phyloP scores from a whole-genome alignment of 2,888 invertebrate species.

The Tipula lateralis region DNA sequence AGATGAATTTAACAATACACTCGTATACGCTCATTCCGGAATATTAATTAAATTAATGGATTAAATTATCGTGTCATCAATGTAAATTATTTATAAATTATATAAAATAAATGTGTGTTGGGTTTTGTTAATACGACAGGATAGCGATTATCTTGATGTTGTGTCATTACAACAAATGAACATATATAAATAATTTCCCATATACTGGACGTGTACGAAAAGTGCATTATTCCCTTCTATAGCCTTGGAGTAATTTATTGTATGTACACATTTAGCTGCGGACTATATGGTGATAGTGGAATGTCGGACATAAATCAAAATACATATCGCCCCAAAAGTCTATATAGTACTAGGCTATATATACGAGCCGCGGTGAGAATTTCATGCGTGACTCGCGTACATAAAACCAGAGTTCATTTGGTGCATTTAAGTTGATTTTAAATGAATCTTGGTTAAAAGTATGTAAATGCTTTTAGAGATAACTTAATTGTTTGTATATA shows the following conservation, averaged over 20 bases:
- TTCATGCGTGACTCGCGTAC: neutral
- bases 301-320: neutral
- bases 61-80: neutral
- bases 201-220: neutral
- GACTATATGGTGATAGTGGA: neutral
- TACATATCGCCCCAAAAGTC: neutral
- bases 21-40: neutral
- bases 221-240: neutral
- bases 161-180: neutral
- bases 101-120: neutral
- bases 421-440: neutral
- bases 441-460: neutral
- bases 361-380: neutral
- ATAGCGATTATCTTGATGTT: constrained; percentile 2
- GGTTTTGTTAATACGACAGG: neutral
- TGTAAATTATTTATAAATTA: neutral
- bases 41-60: constrained; percentile 19
- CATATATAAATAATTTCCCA: no score
- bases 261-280: neutral
- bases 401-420: neutral
- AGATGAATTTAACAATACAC: neutral
- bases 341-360: neutral
- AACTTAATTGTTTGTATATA: neutral
- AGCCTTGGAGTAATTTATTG: neutral
- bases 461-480: neutral